These are phyloP conservation scores for Halictus rubicundus DNA, from an alignment of 1,140 invertebrate genomes.

Conservation along the genomic window DNA sequence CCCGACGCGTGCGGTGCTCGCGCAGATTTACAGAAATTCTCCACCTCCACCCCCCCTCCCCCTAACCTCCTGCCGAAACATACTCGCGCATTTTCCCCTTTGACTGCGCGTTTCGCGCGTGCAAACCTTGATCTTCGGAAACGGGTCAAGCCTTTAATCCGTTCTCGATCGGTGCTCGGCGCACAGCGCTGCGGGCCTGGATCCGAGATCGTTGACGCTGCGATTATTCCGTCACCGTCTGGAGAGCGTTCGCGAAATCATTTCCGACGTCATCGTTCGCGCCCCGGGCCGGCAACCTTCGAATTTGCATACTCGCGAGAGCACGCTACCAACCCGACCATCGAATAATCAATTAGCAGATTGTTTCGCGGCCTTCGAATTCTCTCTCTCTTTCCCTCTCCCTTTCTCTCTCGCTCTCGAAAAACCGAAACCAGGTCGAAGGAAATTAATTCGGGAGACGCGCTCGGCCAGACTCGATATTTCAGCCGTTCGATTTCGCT, in stretches of 20 bases:
- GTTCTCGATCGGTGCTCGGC: background rate
- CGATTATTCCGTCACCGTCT: no score
- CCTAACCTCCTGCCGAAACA: no score
- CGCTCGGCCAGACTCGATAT: no score
- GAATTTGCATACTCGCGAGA: no score
- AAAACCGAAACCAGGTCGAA: background rate
- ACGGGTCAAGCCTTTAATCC: background rate
- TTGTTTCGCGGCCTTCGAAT: background rate
- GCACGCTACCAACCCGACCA: no score
- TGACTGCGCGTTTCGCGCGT: background rate
- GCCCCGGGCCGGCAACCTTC: no score
- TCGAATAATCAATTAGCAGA: background rate
- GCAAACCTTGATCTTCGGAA: background rate
- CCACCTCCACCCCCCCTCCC: no score
- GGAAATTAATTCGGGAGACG: background rate
- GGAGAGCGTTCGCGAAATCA: no score
- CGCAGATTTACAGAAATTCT: background rate
- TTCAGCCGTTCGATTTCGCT: background rate
- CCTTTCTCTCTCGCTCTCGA: background rate
- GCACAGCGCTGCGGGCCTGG: no score
- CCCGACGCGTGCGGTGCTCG: background rate
- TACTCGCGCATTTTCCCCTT: no score
- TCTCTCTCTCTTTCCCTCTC: background rate
- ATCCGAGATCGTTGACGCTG: no score
- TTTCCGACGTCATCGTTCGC: no score